Evolutionary conservation across 2,888 invertebrate genomes (phyloP).

Genomic region (Belgica antarctica): DNA sequence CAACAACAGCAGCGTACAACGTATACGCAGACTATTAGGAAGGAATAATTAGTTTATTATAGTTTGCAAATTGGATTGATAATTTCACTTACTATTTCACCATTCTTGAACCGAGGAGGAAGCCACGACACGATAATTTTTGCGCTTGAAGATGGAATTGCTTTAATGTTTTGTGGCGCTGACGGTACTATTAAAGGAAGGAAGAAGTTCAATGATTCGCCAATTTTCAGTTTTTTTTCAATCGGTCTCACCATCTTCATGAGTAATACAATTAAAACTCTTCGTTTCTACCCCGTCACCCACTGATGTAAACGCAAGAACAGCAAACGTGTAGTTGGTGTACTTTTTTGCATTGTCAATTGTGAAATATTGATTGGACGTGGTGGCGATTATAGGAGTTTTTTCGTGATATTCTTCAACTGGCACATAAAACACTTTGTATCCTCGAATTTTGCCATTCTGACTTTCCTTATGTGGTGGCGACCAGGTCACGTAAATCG

Average conservation of each 20-base stretch:
- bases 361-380: constrained; percentile 56
- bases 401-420: constrained; percentile 76
- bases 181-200: constrained; percentile 67
- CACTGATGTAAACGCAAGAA: constrained; percentile 81
- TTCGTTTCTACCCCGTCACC: constrained; percentile 86
- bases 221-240: constrained; percentile 26
- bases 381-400: constrained; percentile 73
- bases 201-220: constrained; percentile 18
- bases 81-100: constrained; percentile 63
- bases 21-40: constrained; percentile 66
- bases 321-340: constrained; percentile 90
- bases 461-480: constrained; percentile 76
- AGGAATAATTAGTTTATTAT: background rate
- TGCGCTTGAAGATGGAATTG: constrained; percentile 78
- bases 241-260: constrained; percentile 86
- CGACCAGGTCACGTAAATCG: constrained; percentile 82
- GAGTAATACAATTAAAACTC: constrained; percentile 81
- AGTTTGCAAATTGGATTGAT: constrained; percentile 13
- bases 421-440: constrained; percentile 77
- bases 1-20: constrained; percentile 76
- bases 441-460: constrained; percentile 81
- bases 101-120: constrained; percentile 80
- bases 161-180: constrained; percentile 86
- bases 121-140: constrained; percentile 88
- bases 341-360: constrained; percentile 76